These are phyloP conservation scores for Boloria euphrosyne DNA, from an alignment of 2,888 invertebrate species.

Conservation along the genomic window DNA sequence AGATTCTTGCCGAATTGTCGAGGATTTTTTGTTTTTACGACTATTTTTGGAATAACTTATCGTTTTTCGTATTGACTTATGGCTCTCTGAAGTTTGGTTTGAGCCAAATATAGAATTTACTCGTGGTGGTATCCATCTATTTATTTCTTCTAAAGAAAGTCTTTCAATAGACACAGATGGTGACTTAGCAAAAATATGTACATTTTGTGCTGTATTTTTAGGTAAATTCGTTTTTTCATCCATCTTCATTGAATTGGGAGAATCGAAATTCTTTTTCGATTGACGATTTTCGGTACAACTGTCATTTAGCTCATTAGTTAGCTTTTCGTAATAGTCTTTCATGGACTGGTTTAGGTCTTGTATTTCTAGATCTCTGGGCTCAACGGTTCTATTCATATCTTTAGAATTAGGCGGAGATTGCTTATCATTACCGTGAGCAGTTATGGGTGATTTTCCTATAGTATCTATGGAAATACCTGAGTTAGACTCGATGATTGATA, in stretches of 20 bases:
- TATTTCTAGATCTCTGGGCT: slow-evolving; percentile 54
- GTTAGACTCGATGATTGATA: background rate
- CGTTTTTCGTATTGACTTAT: background rate
- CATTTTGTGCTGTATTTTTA: background rate
- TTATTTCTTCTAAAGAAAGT: slow-evolving; percentile 39
- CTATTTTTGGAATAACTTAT: slow-evolving; percentile 13
- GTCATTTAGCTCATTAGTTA: slow-evolving; percentile 48
- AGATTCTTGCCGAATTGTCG: slow-evolving; percentile 5
- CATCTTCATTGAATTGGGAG: background rate
- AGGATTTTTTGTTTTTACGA: background rate
- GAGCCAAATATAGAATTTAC: slow-evolving; percentile 36
- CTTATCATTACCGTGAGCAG: slow-evolving; percentile 58
- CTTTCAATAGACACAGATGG: slow-evolving; percentile 37
- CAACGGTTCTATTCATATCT: slow-evolving; percentile 46
- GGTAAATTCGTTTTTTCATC: background rate
- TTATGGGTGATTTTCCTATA: slow-evolving; percentile 56
- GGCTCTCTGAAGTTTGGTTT: slow-evolving; percentile 17
- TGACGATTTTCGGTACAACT: background rate
- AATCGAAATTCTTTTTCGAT: slow-evolving; percentile 3
- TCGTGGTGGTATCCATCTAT: slow-evolving; percentile 41
- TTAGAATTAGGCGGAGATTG: slow-evolving; percentile 56
- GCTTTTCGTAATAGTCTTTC: slow-evolving; percentile 53
- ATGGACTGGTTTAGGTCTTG: slow-evolving; percentile 51
- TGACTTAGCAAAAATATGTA: slow-evolving; percentile 15
- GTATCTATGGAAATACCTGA: slow-evolving; percentile 57